Percentiles rank a stretch among this genome's conserved stretches.
Conservation (phyloP, 2,113 vertebrate genomes). For the Oreotrochilus melanogaster region DNA sequence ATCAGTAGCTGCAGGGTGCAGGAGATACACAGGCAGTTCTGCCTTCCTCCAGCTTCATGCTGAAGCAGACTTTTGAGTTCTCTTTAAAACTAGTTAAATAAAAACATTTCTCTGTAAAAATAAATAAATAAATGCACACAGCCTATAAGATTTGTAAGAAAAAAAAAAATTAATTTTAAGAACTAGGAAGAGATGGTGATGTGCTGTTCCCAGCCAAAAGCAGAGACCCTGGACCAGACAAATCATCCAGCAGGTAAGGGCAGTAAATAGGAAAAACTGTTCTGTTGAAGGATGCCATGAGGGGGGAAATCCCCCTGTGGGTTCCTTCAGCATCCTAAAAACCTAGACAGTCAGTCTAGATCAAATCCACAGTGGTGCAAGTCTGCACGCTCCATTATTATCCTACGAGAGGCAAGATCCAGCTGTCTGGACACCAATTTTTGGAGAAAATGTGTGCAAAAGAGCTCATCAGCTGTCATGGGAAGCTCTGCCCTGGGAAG, state of each 20-base stretch:
- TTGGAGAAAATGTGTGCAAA: background rate
- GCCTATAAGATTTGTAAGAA: background rate
- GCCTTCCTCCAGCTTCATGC: background rate
- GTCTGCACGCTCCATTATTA: background rate
- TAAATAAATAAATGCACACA: background rate
- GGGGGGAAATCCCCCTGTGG: background rate
- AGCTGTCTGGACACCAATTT: background rate
- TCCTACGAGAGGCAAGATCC: accelerated
- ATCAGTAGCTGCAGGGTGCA: conserved; percentile 56
- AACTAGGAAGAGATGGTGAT: background rate
- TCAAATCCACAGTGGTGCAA: background rate
- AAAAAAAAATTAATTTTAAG: background rate
- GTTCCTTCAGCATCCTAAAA: background rate
- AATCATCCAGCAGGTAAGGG: background rate
- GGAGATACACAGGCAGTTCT: background rate
- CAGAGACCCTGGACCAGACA: background rate
- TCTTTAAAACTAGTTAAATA: background rate
- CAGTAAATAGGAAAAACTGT: background rate
- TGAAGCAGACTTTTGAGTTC: background rate
- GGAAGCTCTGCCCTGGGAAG: background rate
- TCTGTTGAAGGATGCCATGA: background rate
- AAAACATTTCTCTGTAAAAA: background rate
- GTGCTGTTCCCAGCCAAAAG: background rate
- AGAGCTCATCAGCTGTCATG: accelerated
- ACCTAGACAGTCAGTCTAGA: background rate